These are phyloP conservation scores for Eristalis intricaria DNA, from an alignment of 2,888 invertebrate species.

Conservation along the genomic window DNA sequence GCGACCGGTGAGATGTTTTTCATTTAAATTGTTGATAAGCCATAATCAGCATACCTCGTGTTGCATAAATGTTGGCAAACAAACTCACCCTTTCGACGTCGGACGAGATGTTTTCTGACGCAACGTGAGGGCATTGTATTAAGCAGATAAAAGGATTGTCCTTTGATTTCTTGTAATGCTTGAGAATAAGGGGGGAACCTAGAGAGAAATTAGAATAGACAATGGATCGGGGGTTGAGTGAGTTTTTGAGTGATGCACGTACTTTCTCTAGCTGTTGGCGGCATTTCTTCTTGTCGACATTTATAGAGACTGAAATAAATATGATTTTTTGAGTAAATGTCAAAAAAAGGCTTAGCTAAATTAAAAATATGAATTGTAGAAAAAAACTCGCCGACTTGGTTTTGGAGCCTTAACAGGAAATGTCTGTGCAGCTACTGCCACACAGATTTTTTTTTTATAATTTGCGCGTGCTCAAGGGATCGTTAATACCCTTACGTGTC, in stretches of 20 bases:
- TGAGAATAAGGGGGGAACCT: conserved; percentile 39
- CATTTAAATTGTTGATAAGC: neutral
- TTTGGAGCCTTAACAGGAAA: too few species aligned
- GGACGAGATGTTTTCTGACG: neutral
- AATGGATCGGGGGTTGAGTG: neutral
- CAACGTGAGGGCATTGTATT: neutral
- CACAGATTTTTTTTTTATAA: too few species aligned
- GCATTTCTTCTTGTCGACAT: conserved; percentile 18
- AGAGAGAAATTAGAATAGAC: neutral
- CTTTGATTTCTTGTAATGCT: neutral
- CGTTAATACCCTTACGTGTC: too few species aligned
- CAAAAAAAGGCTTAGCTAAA: neutral
- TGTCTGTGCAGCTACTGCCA: too few species aligned
- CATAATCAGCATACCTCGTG: neutral
- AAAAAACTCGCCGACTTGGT: too few species aligned
- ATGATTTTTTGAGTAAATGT: neutral
- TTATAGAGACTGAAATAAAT: neutral
- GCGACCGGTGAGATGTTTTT: neutral
- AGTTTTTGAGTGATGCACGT: neutral
- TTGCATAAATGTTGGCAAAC: neutral
- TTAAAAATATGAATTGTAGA: too few species aligned
- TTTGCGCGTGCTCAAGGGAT: too few species aligned
- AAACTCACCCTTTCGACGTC: neutral
- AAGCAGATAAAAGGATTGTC: neutral
- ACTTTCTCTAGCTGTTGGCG: conserved; percentile 28